Conservation (phyloP, 2,888 invertebrate genomes). For the Leptinotarsa peninsularis region DNA sequence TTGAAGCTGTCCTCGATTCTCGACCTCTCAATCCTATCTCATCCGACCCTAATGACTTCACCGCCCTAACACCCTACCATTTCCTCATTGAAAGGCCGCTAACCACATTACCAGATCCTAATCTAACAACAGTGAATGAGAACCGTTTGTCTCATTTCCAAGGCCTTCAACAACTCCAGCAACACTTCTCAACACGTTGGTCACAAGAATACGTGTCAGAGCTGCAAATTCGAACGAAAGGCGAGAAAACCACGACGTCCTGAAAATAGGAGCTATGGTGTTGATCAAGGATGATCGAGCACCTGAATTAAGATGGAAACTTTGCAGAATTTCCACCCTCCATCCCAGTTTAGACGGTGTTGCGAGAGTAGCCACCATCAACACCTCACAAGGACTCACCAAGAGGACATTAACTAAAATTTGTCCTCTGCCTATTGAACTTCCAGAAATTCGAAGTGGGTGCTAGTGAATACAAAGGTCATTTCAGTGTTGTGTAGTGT, state of each 20-base stretch:
- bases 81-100: constrained; percentile 49
- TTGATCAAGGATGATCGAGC: constrained; percentile 22
- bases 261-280: constrained; percentile 22
- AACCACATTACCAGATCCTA: constrained; percentile 39
- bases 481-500: too few relatives aligned
- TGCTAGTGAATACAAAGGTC: too few relatives aligned
- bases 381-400: constrained; percentile 1
- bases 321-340: background rate
- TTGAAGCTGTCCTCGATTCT: constrained; percentile 16
- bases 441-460: too few relatives aligned
- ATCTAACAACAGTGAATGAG: constrained; percentile 32
- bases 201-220: constrained; percentile 47
- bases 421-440: background rate
- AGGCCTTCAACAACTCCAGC: constrained; percentile 42
- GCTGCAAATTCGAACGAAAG: constrained; percentile 35
- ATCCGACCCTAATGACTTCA: constrained; percentile 36
- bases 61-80: constrained; percentile 49
- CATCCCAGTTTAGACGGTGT: background rate
- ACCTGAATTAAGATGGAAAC: constrained; percentile 18
- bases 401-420: background rate
- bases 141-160: constrained; percentile 48
- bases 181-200: constrained; percentile 47
- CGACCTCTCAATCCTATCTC: constrained; percentile 7
- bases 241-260: background rate
- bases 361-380: constrained; percentile 20